These are phyloP conservation scores for Cydia amplana DNA, from an alignment of 1,140 invertebrate species.

Conservation along the genomic window DNA sequence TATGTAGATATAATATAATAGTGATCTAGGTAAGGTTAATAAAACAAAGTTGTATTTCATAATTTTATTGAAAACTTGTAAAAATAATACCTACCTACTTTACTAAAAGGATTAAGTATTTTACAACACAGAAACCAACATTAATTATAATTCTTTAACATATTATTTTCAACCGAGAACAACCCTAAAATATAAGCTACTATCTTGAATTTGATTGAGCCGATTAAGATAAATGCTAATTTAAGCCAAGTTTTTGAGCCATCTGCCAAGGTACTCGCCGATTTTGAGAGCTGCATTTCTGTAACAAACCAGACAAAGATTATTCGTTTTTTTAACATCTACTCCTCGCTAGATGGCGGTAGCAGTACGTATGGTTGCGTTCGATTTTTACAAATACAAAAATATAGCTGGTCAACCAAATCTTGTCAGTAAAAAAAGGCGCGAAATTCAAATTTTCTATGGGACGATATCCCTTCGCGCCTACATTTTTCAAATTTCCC, in stretches of 20 bases:
- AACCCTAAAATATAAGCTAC: too few species aligned
- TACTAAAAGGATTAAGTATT: not conserved
- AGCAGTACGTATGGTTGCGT: not conserved
- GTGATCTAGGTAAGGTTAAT: not conserved
- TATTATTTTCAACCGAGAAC: too few species aligned
- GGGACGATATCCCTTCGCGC: too few species aligned
- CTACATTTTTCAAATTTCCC: too few species aligned
- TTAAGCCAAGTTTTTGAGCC: slow-evolving; percentile 58
- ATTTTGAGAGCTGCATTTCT: slow-evolving; percentile 55
- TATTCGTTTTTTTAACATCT: not conserved
- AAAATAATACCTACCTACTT: not conserved
- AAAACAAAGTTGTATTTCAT: not conserved
- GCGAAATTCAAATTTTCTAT: too few species aligned
- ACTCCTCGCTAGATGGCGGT: slow-evolving; percentile 8
- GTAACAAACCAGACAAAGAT: slow-evolving; percentile 40
- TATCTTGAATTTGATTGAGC: not conserved
- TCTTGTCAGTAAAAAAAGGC: too few species aligned
- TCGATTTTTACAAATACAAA: not conserved
- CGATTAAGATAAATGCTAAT: not conserved
- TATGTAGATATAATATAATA: too few species aligned
- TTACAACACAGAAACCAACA: not conserved
- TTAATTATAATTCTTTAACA: too few species aligned
- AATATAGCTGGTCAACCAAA: too few species aligned
- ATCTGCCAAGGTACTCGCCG: slow-evolving; percentile 52
- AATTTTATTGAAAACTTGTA: not conserved